A percentile compares a stretch with the other conserved stretches of the same genome.
Evolutionary conservation across 1,140 invertebrate genomes (phyloP).

Genomic region (Augochlora pura): DNA sequence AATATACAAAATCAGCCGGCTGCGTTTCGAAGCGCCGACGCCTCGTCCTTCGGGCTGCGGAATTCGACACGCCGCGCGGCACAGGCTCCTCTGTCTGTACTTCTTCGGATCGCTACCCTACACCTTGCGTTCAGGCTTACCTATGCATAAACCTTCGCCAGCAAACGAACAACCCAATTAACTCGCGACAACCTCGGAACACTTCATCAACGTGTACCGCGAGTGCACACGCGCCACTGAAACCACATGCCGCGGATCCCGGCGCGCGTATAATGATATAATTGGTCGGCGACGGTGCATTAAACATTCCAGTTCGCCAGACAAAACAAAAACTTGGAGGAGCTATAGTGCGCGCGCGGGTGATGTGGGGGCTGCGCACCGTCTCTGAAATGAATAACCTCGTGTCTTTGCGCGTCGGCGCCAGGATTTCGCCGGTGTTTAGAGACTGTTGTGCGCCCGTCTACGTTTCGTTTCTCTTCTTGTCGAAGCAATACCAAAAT

Average conservation of each 20-base stretch:
- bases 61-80: too few species aligned
- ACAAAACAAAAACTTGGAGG: slow-evolving; percentile 48
- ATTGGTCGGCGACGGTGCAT: slow-evolving; percentile 49
- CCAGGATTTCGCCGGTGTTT: slow-evolving; percentile 9
- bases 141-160: neutral
- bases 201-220: neutral
- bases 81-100: neutral
- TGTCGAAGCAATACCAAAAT: too few species aligned
- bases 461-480: neutral
- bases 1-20: too few species aligned
- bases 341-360: slow-evolving; percentile 7
- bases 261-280: slow-evolving; percentile 36
- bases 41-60: too few species aligned
- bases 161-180: slow-evolving; percentile 19
- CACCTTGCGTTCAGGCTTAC: neutral
- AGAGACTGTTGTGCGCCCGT: neutral
- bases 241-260: slow-evolving; percentile 31
- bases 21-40: too few species aligned
- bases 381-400: slow-evolving; percentile 16
- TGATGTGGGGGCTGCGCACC: slow-evolving; percentile 2
- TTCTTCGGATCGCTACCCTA: neutral
- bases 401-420: slow-evolving; percentile 19
- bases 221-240: neutral
- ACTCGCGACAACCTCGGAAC: neutral
- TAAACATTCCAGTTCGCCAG: slow-evolving; percentile 51